Percentiles rank a stretch among this genome's conserved stretches.
Conservation (phyloP, 2,888 invertebrate genomes). For the Drosophila villosipedis region DNA sequence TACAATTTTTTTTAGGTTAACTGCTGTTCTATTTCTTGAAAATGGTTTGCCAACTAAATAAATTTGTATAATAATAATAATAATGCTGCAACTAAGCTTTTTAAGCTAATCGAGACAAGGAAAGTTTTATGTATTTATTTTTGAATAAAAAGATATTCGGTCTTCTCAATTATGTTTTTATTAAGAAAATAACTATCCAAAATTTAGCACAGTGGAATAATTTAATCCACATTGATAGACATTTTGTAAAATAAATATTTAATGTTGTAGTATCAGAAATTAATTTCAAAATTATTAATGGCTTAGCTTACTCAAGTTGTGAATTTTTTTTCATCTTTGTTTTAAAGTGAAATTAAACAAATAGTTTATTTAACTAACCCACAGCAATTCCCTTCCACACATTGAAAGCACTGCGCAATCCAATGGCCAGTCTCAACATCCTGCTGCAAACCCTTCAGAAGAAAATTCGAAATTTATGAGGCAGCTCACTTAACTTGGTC, state of each 20-base stretch:
- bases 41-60: background rate
- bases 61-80: background rate
- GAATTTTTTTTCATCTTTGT: background rate
- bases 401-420: slow-evolving; percentile 12
- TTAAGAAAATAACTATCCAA: background rate
- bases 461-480: slow-evolving; percentile 69
- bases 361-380: slow-evolving; percentile 34
- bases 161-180: background rate
- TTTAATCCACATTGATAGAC: background rate
- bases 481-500: slow-evolving; percentile 57
- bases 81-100: background rate
- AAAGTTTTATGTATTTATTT: background rate
- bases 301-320: background rate
- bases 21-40: background rate
- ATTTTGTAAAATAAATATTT: background rate
- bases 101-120: background rate
- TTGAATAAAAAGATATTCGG: background rate
- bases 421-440: background rate
- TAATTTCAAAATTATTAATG: slow-evolving; percentile 9
- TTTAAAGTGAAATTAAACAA: slow-evolving; percentile 26
- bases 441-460: slow-evolving; percentile 18
- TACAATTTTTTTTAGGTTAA: background rate
- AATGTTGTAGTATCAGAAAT: background rate
- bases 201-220: background rate
- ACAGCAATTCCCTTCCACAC: slow-evolving; percentile 18